phyloP scores from a whole-genome alignment of 1,140 invertebrate species.

The Aporrectodea caliginosa region DNA sequence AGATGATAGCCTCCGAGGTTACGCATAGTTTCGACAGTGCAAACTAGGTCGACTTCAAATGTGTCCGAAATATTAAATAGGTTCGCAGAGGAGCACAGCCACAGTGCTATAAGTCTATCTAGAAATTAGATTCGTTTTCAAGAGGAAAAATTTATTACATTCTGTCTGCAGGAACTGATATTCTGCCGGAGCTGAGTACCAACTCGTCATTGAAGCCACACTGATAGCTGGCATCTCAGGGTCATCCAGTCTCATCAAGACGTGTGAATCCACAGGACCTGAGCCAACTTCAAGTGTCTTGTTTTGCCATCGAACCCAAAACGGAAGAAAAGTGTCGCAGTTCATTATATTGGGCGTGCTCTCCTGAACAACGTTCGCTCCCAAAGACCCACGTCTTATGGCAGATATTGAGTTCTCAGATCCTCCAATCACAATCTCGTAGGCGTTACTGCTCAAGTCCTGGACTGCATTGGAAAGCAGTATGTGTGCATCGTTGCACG shows the following conservation, averaged over 20 bases:
- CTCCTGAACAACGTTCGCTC: neutral
- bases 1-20: neutral
- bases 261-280: neutral
- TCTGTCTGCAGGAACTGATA: neutral
- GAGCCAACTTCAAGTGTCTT: slow-evolving; percentile 1
- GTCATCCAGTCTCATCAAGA: neutral
- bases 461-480: neutral
- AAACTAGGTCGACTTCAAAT: neutral
- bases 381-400: neutral
- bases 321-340: slow-evolving; percentile 10
- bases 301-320: slow-evolving; percentile 5
- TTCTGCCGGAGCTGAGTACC: neutral
- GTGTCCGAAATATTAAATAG: neutral
- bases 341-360: slow-evolving; percentile 10
- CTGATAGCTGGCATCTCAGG: neutral
- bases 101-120: neutral
- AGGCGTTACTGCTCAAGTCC: neutral
- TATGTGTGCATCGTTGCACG: slow-evolving; percentile 23
- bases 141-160: neutral
- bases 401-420: neutral
- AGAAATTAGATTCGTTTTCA: neutral
- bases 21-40: neutral
- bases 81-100: neutral
- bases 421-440: neutral
- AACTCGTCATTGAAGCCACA: neutral